These are phyloP conservation scores for Aldrovandia affinis DNA, from an alignment of 2,797 vertebrate genomes.

Conservation along the genomic window DNA sequence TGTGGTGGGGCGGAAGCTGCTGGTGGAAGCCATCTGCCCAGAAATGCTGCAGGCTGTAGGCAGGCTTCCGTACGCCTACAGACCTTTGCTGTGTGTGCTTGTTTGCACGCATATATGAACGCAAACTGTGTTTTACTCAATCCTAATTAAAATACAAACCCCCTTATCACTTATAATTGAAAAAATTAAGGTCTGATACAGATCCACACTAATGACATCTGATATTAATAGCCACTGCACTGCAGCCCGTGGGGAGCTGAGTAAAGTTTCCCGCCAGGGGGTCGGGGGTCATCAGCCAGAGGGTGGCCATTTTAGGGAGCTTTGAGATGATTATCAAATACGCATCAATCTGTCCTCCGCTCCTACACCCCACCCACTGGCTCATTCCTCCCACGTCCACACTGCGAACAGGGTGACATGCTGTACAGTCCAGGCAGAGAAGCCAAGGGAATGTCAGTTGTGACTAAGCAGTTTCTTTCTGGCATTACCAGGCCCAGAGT, in stretches of 20 bases:
- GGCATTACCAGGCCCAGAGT: background rate
- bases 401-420: background rate
- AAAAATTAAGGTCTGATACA: too few relatives aligned
- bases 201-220: too few relatives aligned
- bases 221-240: background rate
- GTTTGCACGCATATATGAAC: too few relatives aligned
- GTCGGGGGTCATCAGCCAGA: too few relatives aligned
- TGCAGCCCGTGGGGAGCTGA: background rate
- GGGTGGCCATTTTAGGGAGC: too few relatives aligned
- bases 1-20: constrained; percentile 27
- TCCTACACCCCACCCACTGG: background rate
- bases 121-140: too few relatives aligned
- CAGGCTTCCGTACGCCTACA: background rate
- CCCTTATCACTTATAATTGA: too few relatives aligned
- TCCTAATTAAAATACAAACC: too few relatives aligned
- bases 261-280: too few relatives aligned
- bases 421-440: background rate
- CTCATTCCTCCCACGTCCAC: background rate
- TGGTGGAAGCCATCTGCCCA: constrained; percentile 30
- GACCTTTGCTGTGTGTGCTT: too few relatives aligned
- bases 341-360: background rate
- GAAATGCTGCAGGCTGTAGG: background rate
- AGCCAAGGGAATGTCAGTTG: background rate
- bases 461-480: constrained; percentile 12
- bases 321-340: background rate